phyloP scores from a whole-genome alignment of 2,113 vertebrate genomes.

The Tachysurus vachellii region DNA sequence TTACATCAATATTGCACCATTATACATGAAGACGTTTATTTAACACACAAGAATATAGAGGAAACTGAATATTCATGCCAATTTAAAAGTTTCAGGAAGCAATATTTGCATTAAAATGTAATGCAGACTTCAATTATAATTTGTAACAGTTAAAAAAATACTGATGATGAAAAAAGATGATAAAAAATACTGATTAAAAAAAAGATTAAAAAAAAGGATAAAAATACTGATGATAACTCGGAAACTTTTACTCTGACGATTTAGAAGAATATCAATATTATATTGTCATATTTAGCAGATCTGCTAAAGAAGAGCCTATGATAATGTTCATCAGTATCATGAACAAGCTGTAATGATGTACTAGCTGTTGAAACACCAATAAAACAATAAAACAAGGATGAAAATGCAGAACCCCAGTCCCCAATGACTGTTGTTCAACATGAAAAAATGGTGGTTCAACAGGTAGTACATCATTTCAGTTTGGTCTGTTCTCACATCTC shows the following conservation, averaged over 20 bases:
- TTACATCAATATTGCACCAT: background rate
- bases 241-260: background rate
- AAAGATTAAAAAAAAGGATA: too few relatives aligned
- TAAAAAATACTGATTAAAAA: background rate
- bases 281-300: background rate
- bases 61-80: too few relatives aligned
- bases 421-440: too few relatives aligned
- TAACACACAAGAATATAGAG: background rate
- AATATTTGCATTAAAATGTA: background rate
- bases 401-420: too few relatives aligned
- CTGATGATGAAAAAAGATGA: too few relatives aligned
- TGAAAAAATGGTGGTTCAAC: background rate
- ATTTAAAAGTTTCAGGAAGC: too few relatives aligned
- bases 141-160: background rate
- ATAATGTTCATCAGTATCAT: background rate
- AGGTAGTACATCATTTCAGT: background rate
- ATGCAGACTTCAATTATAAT: background rate
- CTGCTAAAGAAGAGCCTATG: background rate
- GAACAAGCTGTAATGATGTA: too few relatives aligned
- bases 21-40: background rate
- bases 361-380: too few relatives aligned
- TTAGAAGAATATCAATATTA: background rate
- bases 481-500: background rate
- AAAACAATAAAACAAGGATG: too few relatives aligned
- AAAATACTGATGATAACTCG: background rate